Percentiles rank a stretch among this genome's conserved stretches.
Conservation (phyloP, 1,140 invertebrate species). For the Copidosoma floridanum region DNA sequence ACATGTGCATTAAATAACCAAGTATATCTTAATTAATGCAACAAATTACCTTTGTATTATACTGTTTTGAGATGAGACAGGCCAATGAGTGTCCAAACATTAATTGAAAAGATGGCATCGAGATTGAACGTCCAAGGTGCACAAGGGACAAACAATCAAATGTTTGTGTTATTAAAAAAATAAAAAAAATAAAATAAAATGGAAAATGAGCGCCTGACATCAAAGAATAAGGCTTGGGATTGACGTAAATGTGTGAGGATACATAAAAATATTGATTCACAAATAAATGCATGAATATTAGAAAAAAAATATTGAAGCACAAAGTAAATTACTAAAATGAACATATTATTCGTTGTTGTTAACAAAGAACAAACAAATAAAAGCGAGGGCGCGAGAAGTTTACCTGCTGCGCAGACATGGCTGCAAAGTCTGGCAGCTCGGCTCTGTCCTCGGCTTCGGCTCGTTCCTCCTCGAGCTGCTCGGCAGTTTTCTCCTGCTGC, state of each 20-base stretch:
- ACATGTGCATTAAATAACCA: too few relatives aligned
- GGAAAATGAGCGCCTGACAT: too few relatives aligned
- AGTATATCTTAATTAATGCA: too few relatives aligned
- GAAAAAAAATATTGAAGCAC: neutral
- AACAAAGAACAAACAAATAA: neutral
- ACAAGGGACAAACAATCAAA: constrained; percentile 19
- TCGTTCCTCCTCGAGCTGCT: constrained; percentile 54
- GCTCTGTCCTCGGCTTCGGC: constrained; percentile 52
- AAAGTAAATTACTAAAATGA: too few relatives aligned
- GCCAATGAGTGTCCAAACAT: too few relatives aligned
- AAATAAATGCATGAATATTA: neutral
- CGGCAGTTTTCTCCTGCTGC: constrained; percentile 44
- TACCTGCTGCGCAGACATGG: constrained; percentile 59
- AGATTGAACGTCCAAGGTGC: constrained; percentile 10
- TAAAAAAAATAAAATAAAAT: constrained; percentile 15
- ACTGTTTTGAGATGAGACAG: constrained; percentile 8
- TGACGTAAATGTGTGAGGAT: neutral
- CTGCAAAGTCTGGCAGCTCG: constrained; percentile 54
- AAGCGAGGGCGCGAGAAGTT: constrained; percentile 9
- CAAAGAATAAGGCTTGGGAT: neutral
- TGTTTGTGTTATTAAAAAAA: constrained; percentile 3
- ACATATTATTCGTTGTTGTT: neutral
- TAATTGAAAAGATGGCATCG: neutral
- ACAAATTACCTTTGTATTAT: constrained; percentile 24
- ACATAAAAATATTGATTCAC: constrained; percentile 1